Evolutionary conservation across 2,888 invertebrate species (phyloP), one percentile per base, ranked within the genome.

Genomic region (Megaustenia siamemsis): DNA sequence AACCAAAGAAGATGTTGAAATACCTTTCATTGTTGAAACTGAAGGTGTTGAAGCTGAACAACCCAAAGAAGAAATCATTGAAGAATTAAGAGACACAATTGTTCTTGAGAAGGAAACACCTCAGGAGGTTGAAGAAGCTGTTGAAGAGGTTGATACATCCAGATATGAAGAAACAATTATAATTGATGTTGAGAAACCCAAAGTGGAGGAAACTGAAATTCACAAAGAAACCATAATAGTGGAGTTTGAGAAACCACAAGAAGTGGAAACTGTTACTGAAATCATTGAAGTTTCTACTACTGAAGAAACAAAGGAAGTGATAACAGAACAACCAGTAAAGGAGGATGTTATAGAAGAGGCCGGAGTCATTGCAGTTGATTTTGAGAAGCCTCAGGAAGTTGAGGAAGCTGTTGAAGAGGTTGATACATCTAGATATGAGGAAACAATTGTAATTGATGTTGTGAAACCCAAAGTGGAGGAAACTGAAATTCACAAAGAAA

Each of bases 391-490:
- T 43, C 77, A 86, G 69, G 68, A 84, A 66, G 66, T 24, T 45
- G 45, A 56, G 76, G 76, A 56, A 71, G 24, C 56, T 53, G 82
- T 35, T 35, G 32, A 32, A 66, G 35, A 66, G 49, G 77, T 82
- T 43, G 86, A 86, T 56, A 78, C 71, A 5, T 49, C 77, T 38
- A 73, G 35, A 28, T 56, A 83, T 53, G 66, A 80, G 53, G 83
- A 87, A 18, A 66, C 86, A 40, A 77, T 84, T 28, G 83, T 85
- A 60, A 49, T 82, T 45, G 84, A 86, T 40, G 79, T 82, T 56
- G 83, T 86, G 32, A 87, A 87, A 76, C 82, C 85, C 40, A 83
- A 84, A 12, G 86, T 84, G 28, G 88, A 87, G 63, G 84, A 82
- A 38, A 83, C 75, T 38, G 69, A 86, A 84, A 84, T 82, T 80